Evolutionary conservation across 2,888 invertebrate genomes (phyloP), one percentile per base, ranked within the genome.

Genomic region (Aethes cnicana): DNA sequence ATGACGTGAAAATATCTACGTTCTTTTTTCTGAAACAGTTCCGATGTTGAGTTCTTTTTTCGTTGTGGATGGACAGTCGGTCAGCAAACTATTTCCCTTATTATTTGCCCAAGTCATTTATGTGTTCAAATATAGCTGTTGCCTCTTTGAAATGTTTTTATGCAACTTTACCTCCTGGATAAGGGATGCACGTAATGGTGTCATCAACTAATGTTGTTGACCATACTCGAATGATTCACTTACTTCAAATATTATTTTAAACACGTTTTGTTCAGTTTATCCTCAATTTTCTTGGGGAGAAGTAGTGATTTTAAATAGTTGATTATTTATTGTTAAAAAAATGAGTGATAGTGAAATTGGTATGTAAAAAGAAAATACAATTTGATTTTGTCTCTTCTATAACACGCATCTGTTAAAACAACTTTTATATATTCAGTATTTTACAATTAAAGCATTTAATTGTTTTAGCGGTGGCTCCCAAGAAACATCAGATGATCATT

Each of bases 401-500:
- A 14, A 1, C 4, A 23, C 2, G 4, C 2, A 23, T 23, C 7
- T 23, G 7, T 23, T 2, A 23, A 23, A 2, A 8, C 3, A 2
- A 23, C 23, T 23, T 2, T 3, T 2, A 8, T 5, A 26, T 5
- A 25, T 49, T 33, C n/a, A 9, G 18, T 23, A 6, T 14, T 28
- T 21, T 47, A 32, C 41, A 8, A 23, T 7, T 26, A 11, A n/a
- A 41, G 14, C 8, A 43, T 18, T 37, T 18, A 25, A 17, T 28
- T 17, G 16, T 47, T 56, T 55, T 57, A 92, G 93, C 92, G 53
- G 93, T 92, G 53, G 90, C 91, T 63, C 93, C 94, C 39, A 92
- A 93, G 77, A 95, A 94, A 79, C 95, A 95, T 61, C 96, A 96
- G 85, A 91, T 96, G 90, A 97, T 97, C 64, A 96, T 97, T 70